Evolutionary conservation across 2,113 vertebrate genomes (phyloP), one percentile per base, ranked within the genome.

Genomic region (Oplegnathus fasciatus): DNA sequence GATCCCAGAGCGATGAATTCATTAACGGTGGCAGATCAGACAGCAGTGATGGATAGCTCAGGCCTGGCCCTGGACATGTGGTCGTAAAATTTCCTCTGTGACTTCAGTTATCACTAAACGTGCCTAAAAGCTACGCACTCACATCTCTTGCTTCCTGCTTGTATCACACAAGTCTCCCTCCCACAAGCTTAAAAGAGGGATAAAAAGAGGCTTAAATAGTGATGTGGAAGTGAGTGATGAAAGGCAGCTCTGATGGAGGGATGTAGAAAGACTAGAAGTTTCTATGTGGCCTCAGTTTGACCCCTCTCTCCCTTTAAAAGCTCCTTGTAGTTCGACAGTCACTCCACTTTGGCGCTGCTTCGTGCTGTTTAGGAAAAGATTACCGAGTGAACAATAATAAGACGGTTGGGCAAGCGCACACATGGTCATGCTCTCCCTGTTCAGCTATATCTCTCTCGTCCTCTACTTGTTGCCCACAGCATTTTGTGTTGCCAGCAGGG

Each of bases 201-300:
- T 26, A 0, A 37, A 83, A 91, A 4, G 61, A 64, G 42, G 82
- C 71, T 80, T 82, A 50, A 69, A 50, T 17, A 15, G 17, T n/a
- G 13, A 52, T 48, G 57, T 42, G 58, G 77, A 76, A 85, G 44
- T 67, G 61, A 82, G 24, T 11, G 37, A 84, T 66, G 82, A 78
- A 48, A 68, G 54, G 66, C 9, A 68, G 32, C 65, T 37, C 9
- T 64, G 60, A 20, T n/a, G 52, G 67, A 79, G 52, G 30, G 34
- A 67, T 77, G 68, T 18, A 61, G 66, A 64, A 73, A 34, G 24
- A 42, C 15, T 37, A 40, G 42, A 84, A 13, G 24, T 85, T 86
- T 62, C 40, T 71, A 17, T 40, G 5, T 58, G 48, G 58, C 84
- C 78, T 86, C 26, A n/a, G 15, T 80, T 84, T 87, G 86, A 86